Evolutionary conservation across 2,888 invertebrate genomes (phyloP).

Genomic region (Agrilus mali): DNA sequence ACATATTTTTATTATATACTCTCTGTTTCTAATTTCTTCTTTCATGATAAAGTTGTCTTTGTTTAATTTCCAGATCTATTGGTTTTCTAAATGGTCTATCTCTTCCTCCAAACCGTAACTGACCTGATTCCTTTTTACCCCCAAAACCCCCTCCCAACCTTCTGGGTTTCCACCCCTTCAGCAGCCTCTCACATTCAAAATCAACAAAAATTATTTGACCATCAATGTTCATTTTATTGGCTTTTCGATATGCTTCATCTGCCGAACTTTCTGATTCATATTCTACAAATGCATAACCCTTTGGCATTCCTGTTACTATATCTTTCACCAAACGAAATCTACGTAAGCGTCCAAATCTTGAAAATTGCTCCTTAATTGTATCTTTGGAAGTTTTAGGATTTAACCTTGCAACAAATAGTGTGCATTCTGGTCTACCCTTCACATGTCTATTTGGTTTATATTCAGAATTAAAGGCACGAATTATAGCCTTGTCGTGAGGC

Average conservation of each 20-base stretch:
- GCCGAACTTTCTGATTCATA: constrained; percentile 50
- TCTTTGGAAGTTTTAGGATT: constrained; percentile 54
- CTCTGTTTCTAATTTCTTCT: too few relatives aligned
- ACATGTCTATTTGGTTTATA: constrained; percentile 54
- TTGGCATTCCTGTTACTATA: constrained; percentile 70
- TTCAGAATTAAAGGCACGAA: constrained; percentile 54
- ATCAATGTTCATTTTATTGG: constrained; percentile 49
- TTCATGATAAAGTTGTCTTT: constrained; percentile 8
- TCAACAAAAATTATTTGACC: constrained; percentile 63
- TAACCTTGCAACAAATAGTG: constrained; percentile 64
- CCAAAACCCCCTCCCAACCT: constrained; percentile 81
- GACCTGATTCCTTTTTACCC: constrained; percentile 76
- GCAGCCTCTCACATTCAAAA: constrained; percentile 55
- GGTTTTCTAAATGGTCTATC: constrained; percentile 65
- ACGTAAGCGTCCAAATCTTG: constrained; percentile 52
- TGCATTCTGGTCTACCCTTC: constrained; percentile 54
- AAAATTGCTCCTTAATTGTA: constrained; percentile 42
- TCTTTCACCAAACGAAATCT: constrained; percentile 58
- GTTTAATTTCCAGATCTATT: constrained; percentile 31
- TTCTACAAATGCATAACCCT: constrained; percentile 79
- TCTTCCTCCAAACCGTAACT: constrained; percentile 73
- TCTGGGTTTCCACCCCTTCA: constrained; percentile 74
- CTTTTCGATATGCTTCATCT: constrained; percentile 45
- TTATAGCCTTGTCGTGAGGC: constrained; percentile 68
- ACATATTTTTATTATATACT: too few relatives aligned